These are phyloP conservation scores for Acleris holmiana DNA, from an alignment of 2,888 invertebrate genomes.

Conservation along the genomic window DNA sequence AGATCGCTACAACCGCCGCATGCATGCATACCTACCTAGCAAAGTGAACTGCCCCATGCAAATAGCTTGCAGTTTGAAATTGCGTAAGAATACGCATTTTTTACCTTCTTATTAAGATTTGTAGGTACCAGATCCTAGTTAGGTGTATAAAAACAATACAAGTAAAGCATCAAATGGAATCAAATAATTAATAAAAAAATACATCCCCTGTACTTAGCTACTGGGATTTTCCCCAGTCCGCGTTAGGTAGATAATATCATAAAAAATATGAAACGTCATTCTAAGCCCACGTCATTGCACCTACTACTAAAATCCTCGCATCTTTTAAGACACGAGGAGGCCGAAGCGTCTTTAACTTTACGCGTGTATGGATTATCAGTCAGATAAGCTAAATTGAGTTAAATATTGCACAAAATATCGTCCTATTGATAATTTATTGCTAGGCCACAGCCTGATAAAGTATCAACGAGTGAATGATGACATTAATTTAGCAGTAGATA, in stretches of 20 bases:
- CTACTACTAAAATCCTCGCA: constrained; percentile 5
- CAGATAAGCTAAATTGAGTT: constrained; percentile 17
- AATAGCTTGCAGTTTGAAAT: too few relatives aligned
- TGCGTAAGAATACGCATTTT: too few relatives aligned
- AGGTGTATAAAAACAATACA: background rate
- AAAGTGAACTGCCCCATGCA: too few relatives aligned
- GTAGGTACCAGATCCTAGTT: too few relatives aligned
- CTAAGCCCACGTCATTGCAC: constrained; percentile 10
- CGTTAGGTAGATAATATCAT: constrained; percentile 21
- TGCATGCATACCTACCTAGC: too few relatives aligned
- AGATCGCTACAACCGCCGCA: too few relatives aligned
- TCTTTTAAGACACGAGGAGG: constrained; percentile 9
- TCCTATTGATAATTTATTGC: constrained; percentile 14
- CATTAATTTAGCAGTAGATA: constrained; percentile 29
- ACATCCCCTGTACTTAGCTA: constrained; percentile 5
- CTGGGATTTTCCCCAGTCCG: constrained; percentile 21
- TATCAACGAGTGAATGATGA: constrained; percentile 8
- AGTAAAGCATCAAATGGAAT: background rate
- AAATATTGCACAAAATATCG: constrained; percentile 10
- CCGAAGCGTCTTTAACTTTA: background rate
- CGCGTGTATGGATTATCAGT: constrained; percentile 27
- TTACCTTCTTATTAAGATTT: too few relatives aligned
- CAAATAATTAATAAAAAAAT: background rate
- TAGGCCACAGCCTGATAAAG: constrained; percentile 9
- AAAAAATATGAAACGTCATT: constrained; percentile 23